Percentiles rank a stretch among this genome's conserved stretches.
phyloP scores from a whole-genome alignment of 2,113 vertebrate species.

The Zosterops pallidus region DNA sequence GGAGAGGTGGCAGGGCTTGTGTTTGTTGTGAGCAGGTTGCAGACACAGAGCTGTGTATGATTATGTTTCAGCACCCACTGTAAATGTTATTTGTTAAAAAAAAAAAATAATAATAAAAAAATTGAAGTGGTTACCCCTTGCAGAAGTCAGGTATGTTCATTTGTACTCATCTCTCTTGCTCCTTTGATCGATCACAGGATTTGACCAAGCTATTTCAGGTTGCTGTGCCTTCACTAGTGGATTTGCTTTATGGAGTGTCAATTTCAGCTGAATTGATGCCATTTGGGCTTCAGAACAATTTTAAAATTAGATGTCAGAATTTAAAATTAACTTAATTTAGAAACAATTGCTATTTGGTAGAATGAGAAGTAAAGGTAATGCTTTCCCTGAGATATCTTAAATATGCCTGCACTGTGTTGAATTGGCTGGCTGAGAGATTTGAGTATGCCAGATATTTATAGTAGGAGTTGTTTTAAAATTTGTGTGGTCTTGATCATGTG shows the following conservation, averaged over 20 bases:
- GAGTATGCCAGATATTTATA: not conserved
- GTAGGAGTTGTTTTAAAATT: not conserved
- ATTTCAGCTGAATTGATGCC: not conserved
- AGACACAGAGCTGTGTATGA: not conserved
- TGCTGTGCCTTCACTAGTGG: not conserved
- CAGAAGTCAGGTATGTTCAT: rapidly evolving
- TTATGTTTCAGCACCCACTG: not conserved
- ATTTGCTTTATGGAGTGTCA: not conserved
- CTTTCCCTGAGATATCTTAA: not conserved
- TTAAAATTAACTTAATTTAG: not conserved
- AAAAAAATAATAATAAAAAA: too few relatives aligned
- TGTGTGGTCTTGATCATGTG: not conserved
- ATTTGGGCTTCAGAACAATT: not conserved
- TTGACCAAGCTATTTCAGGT: not conserved
- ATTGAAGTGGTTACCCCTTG: not conserved
- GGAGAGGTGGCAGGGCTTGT: not conserved
- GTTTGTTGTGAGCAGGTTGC: not conserved
- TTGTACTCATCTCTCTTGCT: not conserved
- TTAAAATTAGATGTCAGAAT: not conserved
- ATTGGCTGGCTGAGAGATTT: not conserved
- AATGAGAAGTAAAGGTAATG: not conserved
- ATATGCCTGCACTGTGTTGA: rapidly evolving
- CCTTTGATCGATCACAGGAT: rapidly evolving
- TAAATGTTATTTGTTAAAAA: not conserved
- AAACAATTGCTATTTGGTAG: not conserved